Conservation (phyloP, 23 tunicate species). For the Aplidium turbinatum region DNA sequence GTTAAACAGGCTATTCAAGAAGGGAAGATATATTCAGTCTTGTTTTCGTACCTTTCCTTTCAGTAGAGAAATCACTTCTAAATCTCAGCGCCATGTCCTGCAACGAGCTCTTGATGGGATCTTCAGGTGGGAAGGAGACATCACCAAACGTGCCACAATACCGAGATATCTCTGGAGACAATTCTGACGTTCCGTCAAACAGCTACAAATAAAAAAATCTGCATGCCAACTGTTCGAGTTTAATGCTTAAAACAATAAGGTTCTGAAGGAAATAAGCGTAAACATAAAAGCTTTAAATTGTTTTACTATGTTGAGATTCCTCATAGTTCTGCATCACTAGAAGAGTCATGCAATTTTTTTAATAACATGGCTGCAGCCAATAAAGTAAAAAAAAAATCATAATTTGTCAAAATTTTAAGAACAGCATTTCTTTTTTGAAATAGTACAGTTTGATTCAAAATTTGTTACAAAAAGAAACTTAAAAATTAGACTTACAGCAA, state of each 20-base stretch:
- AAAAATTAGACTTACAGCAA: constrained; percentile 41
- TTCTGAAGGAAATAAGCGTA: no score
- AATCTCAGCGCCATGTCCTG: constrained; percentile 64
- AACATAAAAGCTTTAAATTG: no score
- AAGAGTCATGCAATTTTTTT: no score
- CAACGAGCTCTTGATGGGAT: constrained; percentile 34
- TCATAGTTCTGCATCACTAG: no score
- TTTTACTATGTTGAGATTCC: no score
- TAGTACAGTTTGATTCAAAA: neutral
- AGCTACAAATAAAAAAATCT: constrained; percentile 39
- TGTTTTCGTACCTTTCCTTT: constrained; percentile 60
- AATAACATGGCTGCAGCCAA: no score
- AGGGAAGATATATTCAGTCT: no score
- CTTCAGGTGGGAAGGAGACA: constrained; percentile 42
- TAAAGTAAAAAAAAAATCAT: neutral
- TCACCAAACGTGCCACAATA: constrained; percentile 64
- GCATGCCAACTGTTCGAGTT: no score
- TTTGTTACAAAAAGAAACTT: no score
- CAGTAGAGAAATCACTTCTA: constrained; percentile 53
- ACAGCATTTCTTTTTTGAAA: neutral
- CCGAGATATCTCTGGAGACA: constrained; percentile 45
- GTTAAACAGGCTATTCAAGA: no score
- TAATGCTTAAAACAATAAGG: no score
- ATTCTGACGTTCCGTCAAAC: constrained; percentile 68
- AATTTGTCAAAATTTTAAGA: neutral